Percentiles rank a stretch among this genome's conserved stretches.
Conservation (phyloP, 1,140 invertebrate genomes). For the Euglossa dilemma region DNA sequence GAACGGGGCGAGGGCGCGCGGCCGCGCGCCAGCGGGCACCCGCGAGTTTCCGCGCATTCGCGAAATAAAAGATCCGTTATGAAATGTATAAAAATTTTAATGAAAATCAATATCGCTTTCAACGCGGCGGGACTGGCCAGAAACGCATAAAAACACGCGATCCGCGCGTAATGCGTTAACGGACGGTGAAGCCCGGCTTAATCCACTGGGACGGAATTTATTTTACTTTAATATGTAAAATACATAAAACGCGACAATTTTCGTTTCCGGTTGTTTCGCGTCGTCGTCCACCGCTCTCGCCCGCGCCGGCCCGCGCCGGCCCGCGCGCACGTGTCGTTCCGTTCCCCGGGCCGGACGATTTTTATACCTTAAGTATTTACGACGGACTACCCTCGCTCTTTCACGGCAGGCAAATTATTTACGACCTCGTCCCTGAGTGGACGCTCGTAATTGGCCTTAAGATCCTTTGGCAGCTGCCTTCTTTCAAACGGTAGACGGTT, state of each 20-base stretch:
- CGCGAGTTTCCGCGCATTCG: constrained; percentile 4
- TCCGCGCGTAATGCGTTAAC: constrained; percentile 40
- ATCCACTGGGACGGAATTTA: constrained; percentile 46
- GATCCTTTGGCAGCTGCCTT: constrained; percentile 29
- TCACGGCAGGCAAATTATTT: constrained; percentile 13
- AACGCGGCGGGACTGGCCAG: constrained; percentile 18
- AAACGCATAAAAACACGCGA: constrained; percentile 36
- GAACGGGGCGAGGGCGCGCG: background rate
- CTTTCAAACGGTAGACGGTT: constrained; percentile 18
- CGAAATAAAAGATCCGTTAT: constrained; percentile 45
- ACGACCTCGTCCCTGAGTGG: background rate
- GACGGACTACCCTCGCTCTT: background rate
- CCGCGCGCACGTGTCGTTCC: background rate
- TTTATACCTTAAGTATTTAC: constrained; percentile 28
- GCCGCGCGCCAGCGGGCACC: background rate
- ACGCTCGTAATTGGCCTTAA: constrained; percentile 37
- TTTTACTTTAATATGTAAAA: constrained; percentile 49
- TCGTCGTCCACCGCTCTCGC: background rate
- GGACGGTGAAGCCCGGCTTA: constrained; percentile 30
- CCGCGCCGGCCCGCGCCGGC: too few species aligned
- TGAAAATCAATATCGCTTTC: constrained; percentile 49
- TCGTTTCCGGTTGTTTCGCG: constrained; percentile 14
- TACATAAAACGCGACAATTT: constrained; percentile 2
- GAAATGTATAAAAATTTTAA: constrained; percentile 51
- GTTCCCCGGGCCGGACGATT: background rate